Percentiles rank a stretch among this genome's conserved stretches.
These are phyloP conservation scores for Cyprinodon variegatus DNA, from an alignment of 2,113 vertebrate species.

Conservation along the genomic window DNA sequence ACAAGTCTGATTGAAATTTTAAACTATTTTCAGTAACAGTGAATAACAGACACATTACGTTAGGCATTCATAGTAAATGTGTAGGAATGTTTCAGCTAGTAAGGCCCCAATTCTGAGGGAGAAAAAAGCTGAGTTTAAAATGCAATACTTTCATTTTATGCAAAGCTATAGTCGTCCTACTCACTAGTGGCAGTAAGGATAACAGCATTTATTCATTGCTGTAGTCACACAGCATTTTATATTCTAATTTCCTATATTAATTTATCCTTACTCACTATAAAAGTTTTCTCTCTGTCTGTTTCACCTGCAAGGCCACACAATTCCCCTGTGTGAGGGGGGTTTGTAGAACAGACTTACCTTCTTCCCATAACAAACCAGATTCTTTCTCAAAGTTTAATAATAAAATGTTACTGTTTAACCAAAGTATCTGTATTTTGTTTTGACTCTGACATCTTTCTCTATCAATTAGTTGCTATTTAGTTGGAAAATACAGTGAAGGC, in stretches of 20 bases:
- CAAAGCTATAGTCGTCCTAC: slow-evolving; percentile 5
- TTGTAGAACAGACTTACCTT: too few relatives aligned
- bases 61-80: background rate
- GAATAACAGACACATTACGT: background rate
- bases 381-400: too few relatives aligned
- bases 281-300: too few relatives aligned
- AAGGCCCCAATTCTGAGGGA: slow-evolving; percentile 9
- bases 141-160: slow-evolving; percentile 4
- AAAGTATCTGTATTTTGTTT: too few relatives aligned
- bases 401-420: too few relatives aligned
- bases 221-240: slow-evolving; percentile 30
- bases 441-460: background rate
- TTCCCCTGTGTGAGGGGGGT: too few relatives aligned
- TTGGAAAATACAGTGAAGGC: slow-evolving; percentile 62
- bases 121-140: slow-evolving; percentile 28
- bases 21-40: slow-evolving; percentile 19
- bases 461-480: slow-evolving; percentile 63
- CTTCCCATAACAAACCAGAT: too few relatives aligned
- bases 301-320: too few relatives aligned
- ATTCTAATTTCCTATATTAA: too few relatives aligned
- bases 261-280: too few relatives aligned
- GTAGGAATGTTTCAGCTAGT: slow-evolving; percentile 5
- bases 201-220: slow-evolving; percentile 44
- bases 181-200: slow-evolving; percentile 21
- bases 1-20: slow-evolving; percentile 29